Base-by-base conservation (phyloP, 2,797 vertebrate species). In the Danio choprae region DNA sequence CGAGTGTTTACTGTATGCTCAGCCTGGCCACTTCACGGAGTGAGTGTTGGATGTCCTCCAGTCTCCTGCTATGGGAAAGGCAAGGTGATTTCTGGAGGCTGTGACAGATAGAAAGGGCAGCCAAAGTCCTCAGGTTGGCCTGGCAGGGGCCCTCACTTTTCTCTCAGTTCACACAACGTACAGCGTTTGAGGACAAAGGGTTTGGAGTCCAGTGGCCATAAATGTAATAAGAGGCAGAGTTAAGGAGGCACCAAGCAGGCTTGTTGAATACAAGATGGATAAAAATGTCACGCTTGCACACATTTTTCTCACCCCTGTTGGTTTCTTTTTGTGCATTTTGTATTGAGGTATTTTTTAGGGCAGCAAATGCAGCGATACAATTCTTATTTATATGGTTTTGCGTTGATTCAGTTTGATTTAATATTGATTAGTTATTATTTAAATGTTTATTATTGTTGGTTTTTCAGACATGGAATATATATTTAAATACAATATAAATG, bases 21-120 rank as follows among this genome's bases (percentile, higher is more conserved):
- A 12, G 77, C 36, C 77, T 70, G 70, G 38, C 63, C 46, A 36
- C 38, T 68, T 16, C 13, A 18, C 46, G 48, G 40, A 70, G 51
- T 13, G 64, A 48, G 62, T 67, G 59, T 83, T 86, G 85, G 83
- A 83, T 76, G 81, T 81, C 83, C 83, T 86, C 85, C 78, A 83
- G 83, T 84, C 58, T 71, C 79, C 65, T 70, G 55, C 83, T 63
- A 76, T 72, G 79, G 36, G 43, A 73, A 48, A 46, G 63, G 55
- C 74, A 83, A 86, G 85, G 83, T 86, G 83, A 86, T 72, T 78
- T 84, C 65, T 75, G 74, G 41, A 72, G 81, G 81, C 74, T 67
- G 41, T 16, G 40, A 59, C 71, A 68, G 83, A 83, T 69, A 77
- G 74, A 83, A 74, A 68, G 77, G 77, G 82, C 72, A 70, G 56